Conservation (phyloP, 2,113 vertebrate genomes). For the Gobius niger region DNA sequence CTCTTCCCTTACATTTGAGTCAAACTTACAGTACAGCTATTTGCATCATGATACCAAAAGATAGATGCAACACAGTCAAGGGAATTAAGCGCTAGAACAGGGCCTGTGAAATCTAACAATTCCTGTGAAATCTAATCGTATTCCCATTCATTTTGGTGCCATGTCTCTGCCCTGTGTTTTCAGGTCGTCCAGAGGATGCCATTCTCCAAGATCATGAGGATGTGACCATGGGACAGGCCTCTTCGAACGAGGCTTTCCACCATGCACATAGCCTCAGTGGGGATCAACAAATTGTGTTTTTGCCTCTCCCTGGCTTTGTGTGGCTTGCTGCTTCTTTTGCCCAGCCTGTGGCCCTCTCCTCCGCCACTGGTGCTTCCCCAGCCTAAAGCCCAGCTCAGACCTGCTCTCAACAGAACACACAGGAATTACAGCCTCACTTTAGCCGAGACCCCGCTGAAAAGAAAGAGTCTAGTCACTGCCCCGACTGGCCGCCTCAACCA, state of each 20-base stretch:
- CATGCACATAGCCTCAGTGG: slow-evolving; percentile 80
- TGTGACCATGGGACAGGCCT: slow-evolving; percentile 63
- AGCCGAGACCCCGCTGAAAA: not conserved
- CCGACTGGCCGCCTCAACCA: slow-evolving; percentile 7
- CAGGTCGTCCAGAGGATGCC: not conserved
- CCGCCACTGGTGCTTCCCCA: slow-evolving; percentile 50
- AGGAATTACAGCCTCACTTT: not conserved
- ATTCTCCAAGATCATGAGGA: slow-evolving; percentile 15
- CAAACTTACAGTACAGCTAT: too few relatives aligned
- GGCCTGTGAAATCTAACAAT: not conserved
- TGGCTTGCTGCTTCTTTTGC: slow-evolving; percentile 81
- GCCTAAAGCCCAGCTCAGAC: slow-evolving; percentile 50
- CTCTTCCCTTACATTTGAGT: too few relatives aligned
- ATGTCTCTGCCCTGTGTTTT: not conserved
- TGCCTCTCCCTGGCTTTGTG: slow-evolving; percentile 81
- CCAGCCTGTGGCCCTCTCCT: slow-evolving; percentile 66
- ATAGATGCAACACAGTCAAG: too few relatives aligned
- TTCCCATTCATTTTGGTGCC: too few relatives aligned
- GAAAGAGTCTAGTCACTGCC: not conserved
- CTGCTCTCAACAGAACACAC: slow-evolving; percentile 1
- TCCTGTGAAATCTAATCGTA: too few relatives aligned
- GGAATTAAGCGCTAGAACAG: too few relatives aligned
- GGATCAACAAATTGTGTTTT: slow-evolving; percentile 85
- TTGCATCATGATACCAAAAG: too few relatives aligned
- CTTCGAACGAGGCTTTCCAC: slow-evolving; percentile 73